Evolutionary conservation across 2,888 invertebrate genomes (phyloP), one percentile per base, ranked within the genome.

Genomic region (Drosophila colorata): DNA sequence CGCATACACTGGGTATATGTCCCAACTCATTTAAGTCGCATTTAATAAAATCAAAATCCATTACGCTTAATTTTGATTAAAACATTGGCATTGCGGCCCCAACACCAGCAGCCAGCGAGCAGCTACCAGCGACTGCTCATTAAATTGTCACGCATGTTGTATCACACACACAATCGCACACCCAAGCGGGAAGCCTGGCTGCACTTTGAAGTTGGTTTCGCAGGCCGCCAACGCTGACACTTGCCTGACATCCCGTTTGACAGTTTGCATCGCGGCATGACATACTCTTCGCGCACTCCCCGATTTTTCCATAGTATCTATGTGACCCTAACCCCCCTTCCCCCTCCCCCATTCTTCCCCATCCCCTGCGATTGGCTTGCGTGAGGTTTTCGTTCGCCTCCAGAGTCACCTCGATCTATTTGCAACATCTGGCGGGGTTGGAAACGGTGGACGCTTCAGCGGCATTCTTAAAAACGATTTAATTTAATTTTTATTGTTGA

Each of bases 71-170:
- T 87, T 86, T 86, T 87, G 88, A 86, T 88, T 86, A 87, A 88
- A 88, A 88, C 84, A 84, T 88, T 80, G 84, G 69, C 67, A 63
- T 46, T 52, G 55, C 55, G 48, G 41, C 56, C 38, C 51, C 74
- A 55, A 53, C 57, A 33, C 67, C 70, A 25, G 25, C 25, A 8
- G 9, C 28, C 28, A 28, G 28, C 4, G 28, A 28, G 28, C 28
- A 28, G 28, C 28, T 2, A 28, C 28, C 28, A 60, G 64, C 52
- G 78, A 56, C 63, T 88, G 85, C 91, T 90, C 90, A 90, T 90
- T 90, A 91, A 90, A 90, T 90, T 90, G 91, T 90, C 90, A 90
- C 90, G 90, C 90, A 90, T 90, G 90, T 89, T 88, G 85, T 87
- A 74, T 63, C 74, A 52, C 60, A 52, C 41, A 58, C 57, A 56